Conservation (phyloP, 2,888 invertebrate species). For the Clusia tigrina region DNA sequence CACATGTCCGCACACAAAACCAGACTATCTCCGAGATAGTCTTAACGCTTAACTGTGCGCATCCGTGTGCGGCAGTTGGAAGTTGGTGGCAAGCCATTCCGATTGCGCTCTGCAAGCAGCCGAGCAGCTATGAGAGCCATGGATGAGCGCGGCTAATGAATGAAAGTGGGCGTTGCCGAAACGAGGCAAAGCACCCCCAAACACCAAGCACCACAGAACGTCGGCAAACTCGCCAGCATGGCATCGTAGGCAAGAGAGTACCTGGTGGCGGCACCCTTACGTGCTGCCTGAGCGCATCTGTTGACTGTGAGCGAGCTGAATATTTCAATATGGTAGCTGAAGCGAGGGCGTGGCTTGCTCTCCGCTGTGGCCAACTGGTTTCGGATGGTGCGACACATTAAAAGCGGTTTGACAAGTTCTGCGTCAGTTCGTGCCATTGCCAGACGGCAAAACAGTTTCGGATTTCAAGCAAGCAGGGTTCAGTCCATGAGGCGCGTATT, state of each 20-base stretch:
- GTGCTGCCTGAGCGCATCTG: not conserved
- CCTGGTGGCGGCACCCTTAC: not conserved
- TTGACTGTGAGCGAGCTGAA: not conserved
- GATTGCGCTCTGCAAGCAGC: constrained; percentile 33
- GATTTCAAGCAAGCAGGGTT: constrained; percentile 62
- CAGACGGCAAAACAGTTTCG: constrained; percentile 59
- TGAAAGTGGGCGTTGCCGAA: constrained; percentile 44
- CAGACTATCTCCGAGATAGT: constrained; percentile 18
- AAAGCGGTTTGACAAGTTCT: constrained; percentile 44
- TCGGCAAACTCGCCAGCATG: no score
- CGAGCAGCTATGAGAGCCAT: not conserved
- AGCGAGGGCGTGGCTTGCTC: constrained; percentile 41
- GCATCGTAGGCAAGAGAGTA: not conserved
- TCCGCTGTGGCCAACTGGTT: constrained; percentile 22
- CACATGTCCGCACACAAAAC: not conserved
- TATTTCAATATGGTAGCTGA: constrained; percentile 42
- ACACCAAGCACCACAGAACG: not conserved
- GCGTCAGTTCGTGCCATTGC: constrained; percentile 37
- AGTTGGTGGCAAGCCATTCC: not conserved
- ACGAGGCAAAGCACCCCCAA: constrained; percentile 1
- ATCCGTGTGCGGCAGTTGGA: not conserved
- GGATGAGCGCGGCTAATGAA: constrained; percentile 21
- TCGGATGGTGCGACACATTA: constrained; percentile 33
- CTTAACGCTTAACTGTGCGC: not conserved
- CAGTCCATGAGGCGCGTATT: constrained; percentile 22